A percentile compares a stretch with the other conserved stretches of the same genome.
Evolutionary conservation across 2,888 invertebrate species (phyloP).

Genomic region (Drosophila paucipuncta): DNA sequence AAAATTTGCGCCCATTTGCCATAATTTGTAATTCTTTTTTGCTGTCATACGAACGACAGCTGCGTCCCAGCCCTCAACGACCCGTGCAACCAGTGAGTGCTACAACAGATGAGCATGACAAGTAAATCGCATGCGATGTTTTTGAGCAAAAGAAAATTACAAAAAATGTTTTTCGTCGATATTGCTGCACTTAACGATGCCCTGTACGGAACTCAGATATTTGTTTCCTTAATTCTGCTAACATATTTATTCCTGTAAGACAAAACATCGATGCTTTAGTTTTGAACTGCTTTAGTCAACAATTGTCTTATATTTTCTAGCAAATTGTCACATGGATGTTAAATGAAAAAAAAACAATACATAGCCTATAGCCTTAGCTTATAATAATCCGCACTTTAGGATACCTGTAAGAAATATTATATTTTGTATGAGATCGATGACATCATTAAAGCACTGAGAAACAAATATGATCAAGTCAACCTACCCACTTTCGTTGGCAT

Average conservation of each 20-base stretch:
- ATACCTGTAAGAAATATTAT: not conserved
- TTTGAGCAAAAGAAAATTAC: conserved; percentile 26
- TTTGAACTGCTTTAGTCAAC: not conserved
- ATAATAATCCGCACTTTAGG: too few species aligned
- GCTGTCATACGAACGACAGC: conserved; percentile 66
- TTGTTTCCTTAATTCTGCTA: not conserved
- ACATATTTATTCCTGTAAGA: not conserved
- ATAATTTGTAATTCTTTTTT: conserved; percentile 70
- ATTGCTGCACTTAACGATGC: not conserved
- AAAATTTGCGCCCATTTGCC: conserved; percentile 81
- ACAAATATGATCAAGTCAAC: not conserved
- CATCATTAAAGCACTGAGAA: not conserved
- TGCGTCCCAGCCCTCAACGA: conserved; percentile 10
- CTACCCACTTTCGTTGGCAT: not conserved
- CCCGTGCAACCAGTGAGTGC: conserved; percentile 14
- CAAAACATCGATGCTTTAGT: not conserved
- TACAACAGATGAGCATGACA: conserved; percentile 79
- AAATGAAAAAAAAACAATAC: too few species aligned
- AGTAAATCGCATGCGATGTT: conserved; percentile 50
- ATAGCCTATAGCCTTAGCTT: not conserved
- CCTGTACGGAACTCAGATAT: not conserved
- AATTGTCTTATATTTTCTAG: not conserved
- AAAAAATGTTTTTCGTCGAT: not conserved
- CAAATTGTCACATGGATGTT: not conserved
- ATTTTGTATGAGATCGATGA: not conserved